phyloP scores from a whole-genome alignment of 30 jellyfish, hydroid and myxozoan genomes.

The Chironex yamaguchii region DNA sequence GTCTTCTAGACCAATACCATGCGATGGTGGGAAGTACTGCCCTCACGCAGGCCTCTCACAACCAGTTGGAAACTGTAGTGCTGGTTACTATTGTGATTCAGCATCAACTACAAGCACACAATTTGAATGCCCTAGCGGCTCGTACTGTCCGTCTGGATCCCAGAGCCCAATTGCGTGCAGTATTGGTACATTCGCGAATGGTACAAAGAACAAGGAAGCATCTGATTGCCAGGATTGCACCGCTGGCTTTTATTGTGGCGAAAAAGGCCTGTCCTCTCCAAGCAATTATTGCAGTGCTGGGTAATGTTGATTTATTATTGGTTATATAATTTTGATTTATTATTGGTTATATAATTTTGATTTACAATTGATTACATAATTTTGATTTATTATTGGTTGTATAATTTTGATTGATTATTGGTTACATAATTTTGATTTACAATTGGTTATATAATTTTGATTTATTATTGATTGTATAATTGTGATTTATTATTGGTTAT shows the following conservation, averaged over 20 bases:
- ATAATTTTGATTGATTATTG: no score
- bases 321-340: no score
- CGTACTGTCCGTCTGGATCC: slow-evolving; percentile 85
- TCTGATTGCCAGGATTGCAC: slow-evolving; percentile 82
- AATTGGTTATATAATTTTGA: no score
- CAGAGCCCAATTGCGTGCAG: slow-evolving; percentile 74
- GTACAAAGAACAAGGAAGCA: slow-evolving; percentile 44
- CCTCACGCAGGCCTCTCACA: slow-evolving; percentile 79
- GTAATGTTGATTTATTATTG: no score
- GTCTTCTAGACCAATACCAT: slow-evolving; percentile 62
- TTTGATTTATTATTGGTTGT: no score
- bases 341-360: no score
- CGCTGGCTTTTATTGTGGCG: slow-evolving; percentile 84
- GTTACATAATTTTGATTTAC: no score
- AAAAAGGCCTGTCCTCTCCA: slow-evolving; percentile 45
- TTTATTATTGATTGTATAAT: no score
- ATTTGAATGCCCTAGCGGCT: slow-evolving; percentile 84
- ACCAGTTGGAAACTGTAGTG: slow-evolving; percentile 88
- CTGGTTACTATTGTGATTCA: slow-evolving; percentile 87
- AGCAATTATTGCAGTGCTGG: slow-evolving; percentile 65
- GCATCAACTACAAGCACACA: slow-evolving; percentile 78
- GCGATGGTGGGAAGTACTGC: slow-evolving; percentile 90
- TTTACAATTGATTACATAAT: no score
- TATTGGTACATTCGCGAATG: slow-evolving; percentile 83
- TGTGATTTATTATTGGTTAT: no score